These are phyloP conservation scores for human (Homo sapiens) DNA, from an alignment of 2,113 vertebrate genomes.

Conservation along the genomic window GRCh38 chr1:212356501-212357000, in stretches of 20 bases:
- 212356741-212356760: not conserved
- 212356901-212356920: not conserved
- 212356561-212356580: not conserved
- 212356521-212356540: slow-evolving; percentile 1
- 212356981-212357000: slow-evolving; percentile 98
- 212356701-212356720: not conserved
- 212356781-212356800: not conserved
- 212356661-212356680: slow-evolving; percentile 98
- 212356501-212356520: not conserved
- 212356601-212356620: slow-evolving; percentile 41
- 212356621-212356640: slow-evolving; percentile 95
- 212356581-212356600: not conserved
- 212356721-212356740: not conserved
- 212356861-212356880: not conserved
- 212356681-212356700: not conserved
- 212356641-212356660: slow-evolving; percentile 99
- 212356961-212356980: slow-evolving; percentile 98
- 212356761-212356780: not conserved
- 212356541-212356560: not conserved
- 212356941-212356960: slow-evolving; percentile 96
- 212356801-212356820: not conserved
- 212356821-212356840: not conserved
- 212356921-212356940: slow-evolving; percentile 60
- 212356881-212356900: not conserved
- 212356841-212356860: not conserved